A percentile compares a stretch with the other conserved stretches of the same genome.
Conservation (phyloP, 2,888 invertebrate species). For the Drosophila koepferae region DNA sequence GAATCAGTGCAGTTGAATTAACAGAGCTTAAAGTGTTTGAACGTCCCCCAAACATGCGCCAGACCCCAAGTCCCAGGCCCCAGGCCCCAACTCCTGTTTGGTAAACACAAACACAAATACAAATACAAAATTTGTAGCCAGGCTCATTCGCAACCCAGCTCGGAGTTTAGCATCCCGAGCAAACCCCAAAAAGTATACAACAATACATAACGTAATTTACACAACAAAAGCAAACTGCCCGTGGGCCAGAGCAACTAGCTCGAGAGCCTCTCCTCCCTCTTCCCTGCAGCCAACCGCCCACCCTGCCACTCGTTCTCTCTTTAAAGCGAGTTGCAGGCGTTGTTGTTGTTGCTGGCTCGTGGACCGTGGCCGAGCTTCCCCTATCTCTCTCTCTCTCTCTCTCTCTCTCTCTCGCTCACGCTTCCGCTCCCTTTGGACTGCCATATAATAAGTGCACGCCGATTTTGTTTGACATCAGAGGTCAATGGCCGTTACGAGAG, state of each 20-base stretch:
- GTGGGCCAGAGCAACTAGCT: conserved; percentile 57
- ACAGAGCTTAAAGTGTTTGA: conserved; percentile 47
- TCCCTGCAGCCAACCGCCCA: not conserved
- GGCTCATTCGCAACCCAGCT: conserved; percentile 41
- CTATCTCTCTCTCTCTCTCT: not conserved
- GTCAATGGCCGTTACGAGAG: conserved; percentile 70
- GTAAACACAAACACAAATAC: conserved; percentile 33
- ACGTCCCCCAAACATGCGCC: not conserved
- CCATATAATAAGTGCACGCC: conserved; percentile 74
- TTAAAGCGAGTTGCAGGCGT: conserved; percentile 18
- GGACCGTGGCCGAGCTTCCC: conserved; percentile 64
- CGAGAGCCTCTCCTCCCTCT: conserved; percentile 1
- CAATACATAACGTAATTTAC: conserved; percentile 77
- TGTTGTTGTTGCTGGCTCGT: conserved; percentile 17
- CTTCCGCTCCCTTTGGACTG: conserved; percentile 26
- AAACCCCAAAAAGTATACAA: conserved; percentile 59
- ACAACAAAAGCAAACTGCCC: conserved; percentile 76
- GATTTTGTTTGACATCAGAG: conserved; percentile 82
- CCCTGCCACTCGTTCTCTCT: not conserved
- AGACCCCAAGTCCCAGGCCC: not conserved
- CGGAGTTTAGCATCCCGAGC: conserved; percentile 33
- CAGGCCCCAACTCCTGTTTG: not conserved
- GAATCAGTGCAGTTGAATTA: conserved; percentile 57
- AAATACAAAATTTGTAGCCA: conserved; percentile 48
- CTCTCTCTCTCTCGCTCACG: no score